Evolutionary conservation across 2,797 vertebrate species (phyloP).

Genomic region (Neosilurus mollespiculum): DNA sequence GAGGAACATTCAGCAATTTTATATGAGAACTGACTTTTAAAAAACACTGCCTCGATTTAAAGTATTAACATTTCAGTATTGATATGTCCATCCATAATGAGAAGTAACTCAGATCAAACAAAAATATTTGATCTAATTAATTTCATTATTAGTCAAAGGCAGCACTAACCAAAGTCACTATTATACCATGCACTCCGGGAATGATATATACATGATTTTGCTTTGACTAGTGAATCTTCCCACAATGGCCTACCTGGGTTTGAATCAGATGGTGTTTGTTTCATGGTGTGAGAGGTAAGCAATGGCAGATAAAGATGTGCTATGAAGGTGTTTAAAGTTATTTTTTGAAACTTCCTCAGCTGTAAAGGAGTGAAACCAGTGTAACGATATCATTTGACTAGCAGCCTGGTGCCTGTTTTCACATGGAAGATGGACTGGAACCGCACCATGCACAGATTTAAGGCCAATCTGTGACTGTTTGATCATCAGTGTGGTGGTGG

Average conservation of each 20-base stretch:
- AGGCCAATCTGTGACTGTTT: slow-evolving; percentile 1
- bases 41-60: background rate
- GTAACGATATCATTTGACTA: background rate
- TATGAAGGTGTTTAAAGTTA: background rate
- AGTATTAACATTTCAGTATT: background rate
- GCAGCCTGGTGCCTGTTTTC: slow-evolving; percentile 6
- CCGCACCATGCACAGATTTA: background rate
- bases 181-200: background rate
- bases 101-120: background rate
- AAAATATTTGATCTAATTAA: background rate
- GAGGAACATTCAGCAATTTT: background rate
- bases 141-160: background rate
- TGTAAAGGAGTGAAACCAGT: background rate
- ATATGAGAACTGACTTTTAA: background rate
- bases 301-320: background rate
- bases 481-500: background rate
- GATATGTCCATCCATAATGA: background rate
- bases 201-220: background rate
- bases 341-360: background rate
- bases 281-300: background rate
- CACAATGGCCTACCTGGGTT: background rate
- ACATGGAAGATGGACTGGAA: background rate
- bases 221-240: background rate
- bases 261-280: background rate
- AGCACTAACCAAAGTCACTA: background rate